Base-by-base conservation (phyloP, 2,888 invertebrate genomes). In the Corbicula japonica region DNA sequence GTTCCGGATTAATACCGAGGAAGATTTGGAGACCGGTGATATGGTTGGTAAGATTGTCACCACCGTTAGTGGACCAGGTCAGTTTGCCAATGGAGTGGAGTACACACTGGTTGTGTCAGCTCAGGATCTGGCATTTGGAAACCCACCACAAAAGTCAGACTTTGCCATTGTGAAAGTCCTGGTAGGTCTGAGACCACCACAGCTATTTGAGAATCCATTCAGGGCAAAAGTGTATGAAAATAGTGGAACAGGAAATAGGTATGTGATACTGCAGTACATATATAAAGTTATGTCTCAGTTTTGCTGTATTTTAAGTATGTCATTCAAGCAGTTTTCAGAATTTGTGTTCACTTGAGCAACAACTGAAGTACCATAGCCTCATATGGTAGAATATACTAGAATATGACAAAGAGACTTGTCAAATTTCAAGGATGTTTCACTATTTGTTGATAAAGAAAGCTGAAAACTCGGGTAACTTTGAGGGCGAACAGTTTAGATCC, bases 201-300 rank as follows among this genome's bases (percentile, higher is more conserved):
- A 99, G 94, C 99, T 99, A 94, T 98, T 98, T 93, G 96, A 98
- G 95, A 97, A 97, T 6, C 96, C 97, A 88, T 99, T 99, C 93
- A 97, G 97, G 92, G 98, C 98, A 0, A 97, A 97, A 92, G 98
- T 99, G 86, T 97, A 98, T 1, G 99, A 99, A 94, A 98, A 98
- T 93, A 97, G 98, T 94, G 97, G 97, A 93, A 98, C 98, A 94
- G 98, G 98, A 94, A 97, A 98, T 60, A 98, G 98, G 98, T 98
- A 95, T 96, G 92, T 85, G n/a, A n/a, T n/a, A n/a, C n/a, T n/a
- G n/a, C n/a, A n/a, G n/a, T n/a, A n/a, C n/a, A n/a, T n/a, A n/a
- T n/a, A n/a, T n/a, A n/a, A n/a, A n/a, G n/a, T n/a, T n/a, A n/a
- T n/a, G n/a, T n/a, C n/a, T n/a, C n/a, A n/a, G n/a, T n/a, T n/a